Evolutionary conservation across 2,888 invertebrate genomes (phyloP).

Genomic region (Diloba caeruleocephala): DNA sequence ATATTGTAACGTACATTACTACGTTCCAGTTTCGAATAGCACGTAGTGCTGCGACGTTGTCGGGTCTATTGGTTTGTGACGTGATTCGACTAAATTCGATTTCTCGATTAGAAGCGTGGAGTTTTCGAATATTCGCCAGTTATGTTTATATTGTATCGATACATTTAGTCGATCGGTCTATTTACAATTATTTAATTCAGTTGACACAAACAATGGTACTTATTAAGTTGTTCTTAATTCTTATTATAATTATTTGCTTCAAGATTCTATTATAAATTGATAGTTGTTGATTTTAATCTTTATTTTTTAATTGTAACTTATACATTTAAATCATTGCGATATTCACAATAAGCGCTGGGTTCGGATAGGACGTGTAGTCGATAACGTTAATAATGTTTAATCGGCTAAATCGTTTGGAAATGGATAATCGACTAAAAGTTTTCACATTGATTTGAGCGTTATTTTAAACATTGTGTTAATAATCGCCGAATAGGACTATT

Average conservation of each 20-base stretch:
- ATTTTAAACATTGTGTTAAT: conserved; percentile 30
- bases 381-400: conserved; percentile 27
- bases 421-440: conserved; percentile 42
- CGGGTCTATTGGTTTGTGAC: conserved; percentile 55
- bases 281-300: conserved; percentile 54
- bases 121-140: conserved; percentile 48
- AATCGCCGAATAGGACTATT: conserved; percentile 34
- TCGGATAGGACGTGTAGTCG: conserved; percentile 35
- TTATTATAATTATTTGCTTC: conserved; percentile 58
- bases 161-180: conserved; percentile 47
- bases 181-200: conserved; percentile 50
- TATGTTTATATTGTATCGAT: conserved; percentile 50
- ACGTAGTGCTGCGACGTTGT: conserved; percentile 53
- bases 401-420: conserved; percentile 40
- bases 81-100: conserved; percentile 48
- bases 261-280: conserved; percentile 57
- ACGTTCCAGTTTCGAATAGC: conserved; percentile 30
- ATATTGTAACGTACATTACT: conserved; percentile 46
- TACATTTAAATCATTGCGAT: conserved; percentile 46
- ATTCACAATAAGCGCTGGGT: conserved; percentile 47
- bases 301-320: conserved; percentile 52
- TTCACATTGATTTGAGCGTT: conserved; percentile 15
- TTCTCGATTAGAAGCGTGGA: conserved; percentile 45
- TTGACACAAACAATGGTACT: conserved; percentile 57
- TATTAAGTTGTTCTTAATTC: conserved; percentile 60